Evolutionary conservation across 2,113 vertebrate species (phyloP).

Genomic region (Nothobranchius furzeri): DNA sequence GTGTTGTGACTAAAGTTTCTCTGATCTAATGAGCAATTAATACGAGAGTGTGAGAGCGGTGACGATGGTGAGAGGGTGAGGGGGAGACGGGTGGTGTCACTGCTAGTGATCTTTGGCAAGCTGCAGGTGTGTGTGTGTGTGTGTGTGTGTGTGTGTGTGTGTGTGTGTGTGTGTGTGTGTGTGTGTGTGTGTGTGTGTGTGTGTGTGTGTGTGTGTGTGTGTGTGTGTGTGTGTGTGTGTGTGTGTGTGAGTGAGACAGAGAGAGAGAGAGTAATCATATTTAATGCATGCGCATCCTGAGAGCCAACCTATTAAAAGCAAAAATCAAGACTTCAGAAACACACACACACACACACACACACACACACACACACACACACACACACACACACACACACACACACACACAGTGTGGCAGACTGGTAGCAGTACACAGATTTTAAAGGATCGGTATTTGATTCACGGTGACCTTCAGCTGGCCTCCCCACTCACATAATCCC

Average conservation of each 20-base stretch:
- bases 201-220: too few species aligned
- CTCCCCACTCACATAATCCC: constrained; percentile 33
- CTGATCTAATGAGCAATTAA: constrained; percentile 21
- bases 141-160: background rate
- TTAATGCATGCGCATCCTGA: background rate
- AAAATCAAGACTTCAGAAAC: constrained; percentile 14
- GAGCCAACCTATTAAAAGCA: constrained; percentile 31
- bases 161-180: too few species aligned
- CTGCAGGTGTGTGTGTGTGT: background rate
- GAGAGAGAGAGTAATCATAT: background rate
- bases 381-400: constrained; percentile 15
- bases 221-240: too few species aligned
- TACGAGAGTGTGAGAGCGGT: constrained; percentile 3
- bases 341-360: constrained; percentile 17
- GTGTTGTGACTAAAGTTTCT: constrained; percentile 8
- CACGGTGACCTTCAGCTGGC: constrained; percentile 53
- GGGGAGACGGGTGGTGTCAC: background rate
- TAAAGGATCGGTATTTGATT: constrained; percentile 60
- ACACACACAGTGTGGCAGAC: constrained; percentile 12
- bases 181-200: too few species aligned
- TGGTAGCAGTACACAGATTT: constrained; percentile 53
- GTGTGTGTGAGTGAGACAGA: too few species aligned
- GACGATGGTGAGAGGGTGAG: background rate
- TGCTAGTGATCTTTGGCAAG: constrained; percentile 19
- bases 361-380: constrained; percentile 9